Base-by-base conservation (phyloP, 2,888 invertebrate species). In the Thymelicus acteon region DNA sequence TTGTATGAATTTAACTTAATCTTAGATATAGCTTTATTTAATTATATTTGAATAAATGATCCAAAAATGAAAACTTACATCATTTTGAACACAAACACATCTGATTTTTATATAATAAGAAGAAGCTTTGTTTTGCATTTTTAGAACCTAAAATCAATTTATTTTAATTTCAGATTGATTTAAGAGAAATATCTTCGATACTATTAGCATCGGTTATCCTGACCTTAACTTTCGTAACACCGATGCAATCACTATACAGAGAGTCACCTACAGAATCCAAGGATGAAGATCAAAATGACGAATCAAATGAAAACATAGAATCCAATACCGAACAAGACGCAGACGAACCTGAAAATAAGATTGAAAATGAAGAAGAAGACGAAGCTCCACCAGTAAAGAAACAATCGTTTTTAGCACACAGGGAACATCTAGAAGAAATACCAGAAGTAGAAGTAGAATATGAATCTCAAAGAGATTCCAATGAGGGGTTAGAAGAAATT, bases 161-260 rank as follows among this genome's bases (percentile, higher is more conserved):
- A 54, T 15, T 24, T 54, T 54, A 19, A 24, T 78, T 79, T 40
- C 73, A 78, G 78, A 75, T 81, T 68, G 77, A 78, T 64, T 76
- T 93, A 0, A 85, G 92, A 77, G 96, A 96, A 88, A 87, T 95
- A 71, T 79, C 84, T 12, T 79, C 85, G 37, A 95, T 96, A 71
- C 72, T 96, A 52, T 61, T 92, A 19, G 85, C 93, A 61, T 95
- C 96, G 0, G 82, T 90, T 13, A 73, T 95, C 60, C 76, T 96
- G 72, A 95, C 96, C 0, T 79, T 96, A 67, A 90, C 96, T 49
- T 95, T 96, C 72, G 95, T 96, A 78, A 93, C 95, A 76, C 96
- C 96, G 4, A 95, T 96, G 89, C 96, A 96, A 77, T 87, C 89
- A 5, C 69, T 93, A 7, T 88, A 13, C 83, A 89, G 62, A 63